These are phyloP conservation scores for Rallus crepitans DNA, from an alignment of 2,797 vertebrate species.

Conservation along the genomic window DNA sequence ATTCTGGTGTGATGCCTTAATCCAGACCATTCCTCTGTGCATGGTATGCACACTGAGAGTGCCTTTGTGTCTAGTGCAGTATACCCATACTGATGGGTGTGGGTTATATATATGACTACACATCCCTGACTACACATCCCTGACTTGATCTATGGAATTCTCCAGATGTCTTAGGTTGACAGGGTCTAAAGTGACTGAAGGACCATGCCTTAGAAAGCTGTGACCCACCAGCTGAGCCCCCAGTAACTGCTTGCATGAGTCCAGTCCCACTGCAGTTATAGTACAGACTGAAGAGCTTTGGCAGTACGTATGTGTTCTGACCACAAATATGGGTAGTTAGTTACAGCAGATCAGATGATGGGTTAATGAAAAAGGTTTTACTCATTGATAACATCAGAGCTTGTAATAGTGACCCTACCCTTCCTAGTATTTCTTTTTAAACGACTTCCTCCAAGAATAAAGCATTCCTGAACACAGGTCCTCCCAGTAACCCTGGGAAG, in stretches of 20 bases:
- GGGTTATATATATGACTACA: accelerated
- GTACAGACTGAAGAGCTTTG: background rate
- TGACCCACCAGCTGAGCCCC: background rate
- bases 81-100: background rate
- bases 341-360: background rate
- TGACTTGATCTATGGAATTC: background rate
- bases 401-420: background rate
- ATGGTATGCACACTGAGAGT: no score
- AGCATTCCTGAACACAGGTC: conserved; percentile 18
- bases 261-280: background rate
- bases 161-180: background rate
- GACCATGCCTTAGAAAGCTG: background rate
- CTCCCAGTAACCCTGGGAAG: conserved; percentile 28
- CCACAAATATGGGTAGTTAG: background rate
- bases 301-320: background rate
- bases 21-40: background rate
- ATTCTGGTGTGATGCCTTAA: background rate
- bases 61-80: background rate
- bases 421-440: background rate
- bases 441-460: conserved; percentile 38
- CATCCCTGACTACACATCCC: no score
- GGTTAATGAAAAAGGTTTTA: background rate
- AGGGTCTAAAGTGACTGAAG: background rate
- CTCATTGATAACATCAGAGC: background rate
- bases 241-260: accelerated